A percentile compares a stretch with the other conserved stretches of the same genome.
Conservation (phyloP, 2,113 vertebrate genomes). For the Paramisgurnus dabryanus region DNA sequence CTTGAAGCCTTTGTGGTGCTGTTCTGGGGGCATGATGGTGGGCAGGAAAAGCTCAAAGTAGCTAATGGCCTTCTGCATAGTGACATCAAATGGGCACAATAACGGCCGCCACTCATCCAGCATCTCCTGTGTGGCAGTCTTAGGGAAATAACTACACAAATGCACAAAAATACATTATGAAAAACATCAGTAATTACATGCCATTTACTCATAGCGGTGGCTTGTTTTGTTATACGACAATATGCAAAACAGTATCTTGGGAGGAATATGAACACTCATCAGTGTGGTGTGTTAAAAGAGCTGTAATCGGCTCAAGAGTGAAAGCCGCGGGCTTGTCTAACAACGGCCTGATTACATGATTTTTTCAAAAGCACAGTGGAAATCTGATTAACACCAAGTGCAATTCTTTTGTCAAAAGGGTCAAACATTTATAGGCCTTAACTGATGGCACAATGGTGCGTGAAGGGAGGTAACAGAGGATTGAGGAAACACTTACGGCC, state of each 20-base stretch:
- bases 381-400: slow-evolving; percentile 43
- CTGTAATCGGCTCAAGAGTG: slow-evolving; percentile 51
- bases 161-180: not conserved
- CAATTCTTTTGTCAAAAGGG: slow-evolving; percentile 6
- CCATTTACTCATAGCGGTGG: not conserved
- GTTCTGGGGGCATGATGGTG: slow-evolving; percentile 91
- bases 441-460: slow-evolving; percentile 8
- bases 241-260: not conserved
- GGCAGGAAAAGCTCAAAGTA: slow-evolving; percentile 97
- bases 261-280: slow-evolving; percentile 5
- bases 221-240: not conserved
- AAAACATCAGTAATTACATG: not conserved
- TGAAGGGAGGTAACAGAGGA: slow-evolving; percentile 6
- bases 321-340: slow-evolving; percentile 32
- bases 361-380: slow-evolving; percentile 35
- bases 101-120: slow-evolving; percentile 80
- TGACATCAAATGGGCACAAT: slow-evolving; percentile 43
- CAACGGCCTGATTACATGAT: slow-evolving; percentile 62
- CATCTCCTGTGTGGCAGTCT: slow-evolving; percentile 81
- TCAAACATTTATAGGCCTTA: slow-evolving; percentile 29
- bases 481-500: slow-evolving; percentile 83
- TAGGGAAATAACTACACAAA: slow-evolving; percentile 79
- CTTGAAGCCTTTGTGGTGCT: slow-evolving; percentile 94
- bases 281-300: not conserved
- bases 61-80: slow-evolving; percentile 95